These are phyloP conservation scores for Peromyscus melanophrys DNA, from an alignment of 2,797 vertebrate species.

Conservation along the genomic window DNA sequence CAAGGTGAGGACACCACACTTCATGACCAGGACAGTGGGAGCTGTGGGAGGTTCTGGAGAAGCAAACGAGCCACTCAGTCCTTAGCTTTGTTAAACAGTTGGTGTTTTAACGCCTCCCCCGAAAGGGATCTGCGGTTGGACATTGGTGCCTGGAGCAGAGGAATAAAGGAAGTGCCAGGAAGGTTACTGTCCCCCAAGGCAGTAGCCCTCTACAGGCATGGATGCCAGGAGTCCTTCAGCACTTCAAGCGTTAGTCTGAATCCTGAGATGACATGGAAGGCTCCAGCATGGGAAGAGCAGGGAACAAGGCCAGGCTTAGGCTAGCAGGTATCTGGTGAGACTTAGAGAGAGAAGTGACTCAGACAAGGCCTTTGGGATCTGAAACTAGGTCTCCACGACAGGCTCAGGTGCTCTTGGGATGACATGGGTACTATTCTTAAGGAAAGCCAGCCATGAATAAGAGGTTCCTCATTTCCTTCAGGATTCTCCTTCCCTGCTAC, in stretches of 20 bases:
- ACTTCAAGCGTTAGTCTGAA: not conserved
- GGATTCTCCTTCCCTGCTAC: not conserved
- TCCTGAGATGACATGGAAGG: not conserved
- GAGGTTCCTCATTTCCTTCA: not conserved
- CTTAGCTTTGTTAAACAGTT: not conserved
- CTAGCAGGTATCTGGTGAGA: not conserved
- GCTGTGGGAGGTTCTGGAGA: not conserved
- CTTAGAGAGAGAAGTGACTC: not conserved
- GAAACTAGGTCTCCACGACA: not conserved
- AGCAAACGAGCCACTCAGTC: not conserved
- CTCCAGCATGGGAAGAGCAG: rapidly evolving
- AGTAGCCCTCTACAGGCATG: no score
- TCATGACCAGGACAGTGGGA: not conserved
- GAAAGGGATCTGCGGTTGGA: not conserved
- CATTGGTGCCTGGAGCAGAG: not conserved
- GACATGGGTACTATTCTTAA: not conserved
- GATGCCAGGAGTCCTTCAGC: not conserved
- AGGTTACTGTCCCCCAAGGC: not conserved
- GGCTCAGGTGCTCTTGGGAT: not conserved
- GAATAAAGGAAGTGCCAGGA: not conserved
- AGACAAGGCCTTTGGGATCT: not conserved
- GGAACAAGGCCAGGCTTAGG: not conserved
- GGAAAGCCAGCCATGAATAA: not conserved
- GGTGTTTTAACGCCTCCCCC: not conserved
- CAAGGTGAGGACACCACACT: not conserved